Percentiles rank a stretch among this genome's conserved stretches.
These are phyloP conservation scores for Peromyscus nudipes DNA, from an alignment of 2,797 vertebrate genomes.

Conservation along the genomic window DNA sequence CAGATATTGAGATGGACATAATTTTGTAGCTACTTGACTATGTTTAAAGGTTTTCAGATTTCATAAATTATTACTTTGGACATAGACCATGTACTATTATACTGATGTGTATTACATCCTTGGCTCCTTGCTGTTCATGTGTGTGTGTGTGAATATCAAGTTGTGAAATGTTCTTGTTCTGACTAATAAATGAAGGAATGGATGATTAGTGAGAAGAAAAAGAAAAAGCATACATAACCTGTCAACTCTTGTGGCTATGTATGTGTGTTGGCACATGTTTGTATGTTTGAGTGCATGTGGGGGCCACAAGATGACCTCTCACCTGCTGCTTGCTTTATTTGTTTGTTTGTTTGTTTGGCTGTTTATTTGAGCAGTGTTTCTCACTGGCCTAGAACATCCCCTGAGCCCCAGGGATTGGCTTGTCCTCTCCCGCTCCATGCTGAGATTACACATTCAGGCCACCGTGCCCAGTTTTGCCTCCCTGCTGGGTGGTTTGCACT, in stretches of 20 bases:
- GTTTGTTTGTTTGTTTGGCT: background rate
- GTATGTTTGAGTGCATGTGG: background rate
- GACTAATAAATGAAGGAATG: background rate
- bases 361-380: background rate
- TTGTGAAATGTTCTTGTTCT: background rate
- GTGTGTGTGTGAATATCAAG: background rate
- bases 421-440: rapidly evolving
- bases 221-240: background rate
- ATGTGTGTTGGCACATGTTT: background rate
- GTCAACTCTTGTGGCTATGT: background rate
- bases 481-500: background rate
- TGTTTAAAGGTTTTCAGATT: background rate
- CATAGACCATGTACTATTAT: background rate
- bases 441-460: background rate
- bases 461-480: background rate
- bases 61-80: constrained; percentile 11
- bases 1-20: background rate
- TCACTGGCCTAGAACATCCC: background rate
- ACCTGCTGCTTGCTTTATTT: background rate
- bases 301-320: no score
- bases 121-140: background rate
- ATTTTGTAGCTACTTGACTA: background rate
- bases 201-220: background rate
- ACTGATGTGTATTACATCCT: background rate
- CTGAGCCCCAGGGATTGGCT: background rate